A percentile compares a stretch with the other conserved stretches of the same genome.
Evolutionary conservation across 2,797 vertebrate species (phyloP).

Genomic region (Ceryle rudis): DNA sequence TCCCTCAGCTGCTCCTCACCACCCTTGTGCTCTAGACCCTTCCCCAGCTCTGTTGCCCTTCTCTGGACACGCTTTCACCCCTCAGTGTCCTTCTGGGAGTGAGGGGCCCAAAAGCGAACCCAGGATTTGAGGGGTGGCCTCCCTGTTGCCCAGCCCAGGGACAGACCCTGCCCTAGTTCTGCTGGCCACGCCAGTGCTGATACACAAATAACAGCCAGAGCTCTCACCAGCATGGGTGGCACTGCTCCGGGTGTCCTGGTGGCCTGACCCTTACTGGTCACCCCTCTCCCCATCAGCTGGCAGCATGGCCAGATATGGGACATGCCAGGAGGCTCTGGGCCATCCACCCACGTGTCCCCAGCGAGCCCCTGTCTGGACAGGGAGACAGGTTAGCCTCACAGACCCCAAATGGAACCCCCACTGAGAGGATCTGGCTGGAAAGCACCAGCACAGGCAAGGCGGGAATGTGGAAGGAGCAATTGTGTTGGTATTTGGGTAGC

Average conservation of each 20-base stretch:
- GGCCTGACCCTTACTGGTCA: neutral
- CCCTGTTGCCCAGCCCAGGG: neutral
- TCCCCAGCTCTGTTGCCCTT: neutral
- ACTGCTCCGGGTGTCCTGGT: neutral
- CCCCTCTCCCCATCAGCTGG: neutral
- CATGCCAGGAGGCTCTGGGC: neutral
- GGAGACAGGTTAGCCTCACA: neutral
- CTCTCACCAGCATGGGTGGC: neutral
- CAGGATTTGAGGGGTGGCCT: neutral
- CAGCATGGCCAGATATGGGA: fast-evolving
- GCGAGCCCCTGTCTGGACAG: neutral
- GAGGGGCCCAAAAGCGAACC: neutral
- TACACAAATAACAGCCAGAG: neutral
- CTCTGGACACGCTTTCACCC: neutral
- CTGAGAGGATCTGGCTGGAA: neutral
- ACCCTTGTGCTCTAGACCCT: neutral
- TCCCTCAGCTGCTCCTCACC: neutral
- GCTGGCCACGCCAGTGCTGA: neutral
- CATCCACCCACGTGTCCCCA: fast-evolving
- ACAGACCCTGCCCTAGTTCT: neutral
- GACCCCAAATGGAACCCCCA: neutral
- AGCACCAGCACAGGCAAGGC: neutral
- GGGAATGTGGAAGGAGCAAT: neutral
- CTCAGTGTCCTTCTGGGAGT: too few species aligned
- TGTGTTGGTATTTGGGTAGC: conserved; percentile 10